Evolutionary conservation across 2,888 invertebrate genomes (phyloP), one percentile per base, ranked within the genome.

Genomic region (Isoperla grammatica): DNA sequence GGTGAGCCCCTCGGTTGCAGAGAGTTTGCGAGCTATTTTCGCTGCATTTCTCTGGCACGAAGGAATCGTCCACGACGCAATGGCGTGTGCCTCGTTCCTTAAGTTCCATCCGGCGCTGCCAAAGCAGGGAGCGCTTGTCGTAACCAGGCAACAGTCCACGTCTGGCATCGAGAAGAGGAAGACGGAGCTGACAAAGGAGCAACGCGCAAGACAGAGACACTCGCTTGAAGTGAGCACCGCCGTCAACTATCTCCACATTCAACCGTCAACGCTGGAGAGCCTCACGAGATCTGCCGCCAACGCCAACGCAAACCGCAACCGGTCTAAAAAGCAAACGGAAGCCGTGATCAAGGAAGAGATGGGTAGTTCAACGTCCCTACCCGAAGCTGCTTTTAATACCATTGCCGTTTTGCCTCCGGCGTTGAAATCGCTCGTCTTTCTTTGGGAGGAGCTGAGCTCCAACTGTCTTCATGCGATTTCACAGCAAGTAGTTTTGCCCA

Each of bases 31-130:
- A n/a, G 91, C 95, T 0, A 90, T 95, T 4, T 98, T 98, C 74
- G 96, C 97, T 0, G 95, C 97, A 0, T 86, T 97, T 68, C 77
- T 98, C 1, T 98, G 97, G 96, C 97, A 98, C 71, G 96, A 97
- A 77, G 92, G 95, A 12, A 87, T 97, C 49, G 95, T 97, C 0
- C 95, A 96, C 72, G 97, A 98, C 73, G 95, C 97, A 5, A 97
- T 98, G 87, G 95, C 97, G 0, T 96, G 95, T 71, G 95, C 97
- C 0, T 93, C 96, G 1, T 98, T 94, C 72, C 79, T 98, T 8
- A 95, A 95, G 75, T 97, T 97, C 72, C 90, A 93, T 73, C 94
- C 93, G 0, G 84, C 85, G 29, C 73, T 93, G 61, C 90, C 92
- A 15, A 93, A 93, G 71, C 85, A 87, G 70, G 88, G 81, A 65